A percentile compares a stretch with the other conserved stretches of the same genome.
phyloP scores from a whole-genome alignment of 2,113 vertebrate genomes.

The Gadus chalcogrammus region DNA sequence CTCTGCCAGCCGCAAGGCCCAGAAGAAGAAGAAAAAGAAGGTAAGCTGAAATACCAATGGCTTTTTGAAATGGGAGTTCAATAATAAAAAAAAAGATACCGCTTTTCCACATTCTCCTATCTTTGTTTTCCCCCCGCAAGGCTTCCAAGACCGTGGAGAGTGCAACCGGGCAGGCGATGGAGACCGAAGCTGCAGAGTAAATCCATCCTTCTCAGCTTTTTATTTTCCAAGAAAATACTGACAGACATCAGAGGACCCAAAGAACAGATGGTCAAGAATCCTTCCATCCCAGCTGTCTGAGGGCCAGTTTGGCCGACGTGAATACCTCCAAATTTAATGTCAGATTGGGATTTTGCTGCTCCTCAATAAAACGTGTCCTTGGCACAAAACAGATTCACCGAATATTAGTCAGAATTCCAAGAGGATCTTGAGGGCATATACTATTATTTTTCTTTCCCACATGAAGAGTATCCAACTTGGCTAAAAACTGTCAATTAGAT shows the following conservation, averaged over 20 bases:
- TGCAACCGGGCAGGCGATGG: slow-evolving; percentile 83
- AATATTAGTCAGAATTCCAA: slow-evolving; percentile 30
- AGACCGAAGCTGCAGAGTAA: slow-evolving; percentile 89
- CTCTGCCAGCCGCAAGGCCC: slow-evolving; percentile 94
- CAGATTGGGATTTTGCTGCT: slow-evolving; percentile 65
- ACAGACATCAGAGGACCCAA: slow-evolving; percentile 65
- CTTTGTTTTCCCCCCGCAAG: slow-evolving; percentile 54
- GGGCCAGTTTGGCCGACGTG: slow-evolving; percentile 59
- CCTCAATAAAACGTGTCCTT: slow-evolving; percentile 57
- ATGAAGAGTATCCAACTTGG: slow-evolving; percentile 27
- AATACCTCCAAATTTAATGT: slow-evolving; percentile 67
- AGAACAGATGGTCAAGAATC: slow-evolving; percentile 63
- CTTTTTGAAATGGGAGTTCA: background rate
- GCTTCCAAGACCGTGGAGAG: slow-evolving; percentile 92
- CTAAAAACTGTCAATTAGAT: slow-evolving; percentile 11
- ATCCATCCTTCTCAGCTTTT: slow-evolving; percentile 48
- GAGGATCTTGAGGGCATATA: slow-evolving; percentile 30
- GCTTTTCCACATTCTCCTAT: background rate
- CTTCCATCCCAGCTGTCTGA: slow-evolving; percentile 67
- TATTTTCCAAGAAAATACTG: slow-evolving; percentile 36
- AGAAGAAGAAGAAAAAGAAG: slow-evolving; percentile 99
- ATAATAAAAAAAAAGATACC: too few relatives aligned
- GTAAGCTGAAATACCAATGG: slow-evolving; percentile 56
- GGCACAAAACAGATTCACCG: slow-evolving; percentile 31
- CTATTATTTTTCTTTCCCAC: background rate